phyloP scores from a whole-genome alignment of 2,113 vertebrate species.

The Candoia aspera region DNA sequence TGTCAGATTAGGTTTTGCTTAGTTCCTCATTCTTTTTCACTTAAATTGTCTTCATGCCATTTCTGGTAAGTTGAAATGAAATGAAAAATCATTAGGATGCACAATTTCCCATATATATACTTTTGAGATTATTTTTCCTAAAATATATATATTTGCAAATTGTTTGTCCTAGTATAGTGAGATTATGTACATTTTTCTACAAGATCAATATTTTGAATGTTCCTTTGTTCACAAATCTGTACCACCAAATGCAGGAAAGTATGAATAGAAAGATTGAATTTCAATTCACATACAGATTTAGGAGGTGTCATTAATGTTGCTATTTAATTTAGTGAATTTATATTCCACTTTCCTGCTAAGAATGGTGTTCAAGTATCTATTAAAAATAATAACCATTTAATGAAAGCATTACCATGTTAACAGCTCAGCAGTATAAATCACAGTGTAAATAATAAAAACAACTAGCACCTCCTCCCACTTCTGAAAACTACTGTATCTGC shows the following conservation, averaged over 20 bases:
- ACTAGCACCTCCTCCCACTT: background rate
- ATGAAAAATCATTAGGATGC: background rate
- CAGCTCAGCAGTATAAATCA: background rate
- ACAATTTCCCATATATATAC: background rate
- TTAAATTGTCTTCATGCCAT: background rate
- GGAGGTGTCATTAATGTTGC: background rate
- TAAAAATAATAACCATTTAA: background rate
- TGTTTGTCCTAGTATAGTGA: background rate
- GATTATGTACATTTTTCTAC: background rate
- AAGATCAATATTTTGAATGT: background rate
- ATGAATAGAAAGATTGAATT: background rate
- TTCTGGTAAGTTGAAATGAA: background rate
- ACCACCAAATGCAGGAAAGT: background rate
- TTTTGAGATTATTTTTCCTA: background rate
- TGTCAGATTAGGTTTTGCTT: too few species aligned
- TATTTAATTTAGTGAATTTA: background rate
- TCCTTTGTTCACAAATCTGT: background rate
- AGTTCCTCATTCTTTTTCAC: background rate
- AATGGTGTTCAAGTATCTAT: background rate
- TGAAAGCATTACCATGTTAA: background rate
- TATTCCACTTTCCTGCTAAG: background rate
- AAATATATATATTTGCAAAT: background rate
- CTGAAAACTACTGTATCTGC: background rate
- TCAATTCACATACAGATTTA: background rate
- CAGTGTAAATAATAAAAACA: background rate